Base-by-base conservation (phyloP, 2,113 vertebrate species). In the Lota lota region DNA sequence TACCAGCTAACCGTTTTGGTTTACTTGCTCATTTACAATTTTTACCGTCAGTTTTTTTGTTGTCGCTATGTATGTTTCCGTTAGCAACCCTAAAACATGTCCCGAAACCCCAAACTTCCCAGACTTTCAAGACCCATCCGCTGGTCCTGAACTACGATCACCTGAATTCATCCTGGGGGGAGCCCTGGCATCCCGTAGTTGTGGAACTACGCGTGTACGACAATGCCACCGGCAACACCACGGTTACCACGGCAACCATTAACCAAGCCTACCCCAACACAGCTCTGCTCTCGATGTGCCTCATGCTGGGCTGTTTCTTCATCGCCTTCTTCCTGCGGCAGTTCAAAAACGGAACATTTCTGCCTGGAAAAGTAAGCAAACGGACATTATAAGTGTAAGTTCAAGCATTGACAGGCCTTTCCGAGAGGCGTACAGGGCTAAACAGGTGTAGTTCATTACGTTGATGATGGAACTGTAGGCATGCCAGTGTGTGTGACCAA, bases 271-370 rank as follows among this genome's bases (percentile, higher is more conserved):
- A 94, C 75, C 97, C 97, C 75, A 99, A 99, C 90, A 99, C 96
- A 0, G 97, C 97, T 0, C 91, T 99, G 75, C 90, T 99, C 20
- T 98, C 97, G 75, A 94, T 99, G 18, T 92, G 96, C 72, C 94
- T 99, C 78, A 99, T 99, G 97, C 88, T 92, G 0, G 95, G 96
- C 12, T 97, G 95, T 64, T 99, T 99, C 88, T 93, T 95, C 21
- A 89, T 95, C 0, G 97, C 97, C 59, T 94, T 90, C 78, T 94
- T 93, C 77, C 88, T 99, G 17, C 94, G 97, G 18, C 90, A 94
- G 70, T 97, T 99, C 86, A 99, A 99, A 84, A 99, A 97, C 24
- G 97, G 97, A 24, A 90, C 90, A 21, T 99, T 95, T 82, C 93
- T 99, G 67, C 97, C 96, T 0, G 97, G 97, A 76, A 94, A 80